A percentile compares a stretch with the other conserved stretches of the same genome.
These are phyloP conservation scores for Sitta carolinensis DNA, from an alignment of 2,797 vertebrate species.

Conservation along the genomic window DNA sequence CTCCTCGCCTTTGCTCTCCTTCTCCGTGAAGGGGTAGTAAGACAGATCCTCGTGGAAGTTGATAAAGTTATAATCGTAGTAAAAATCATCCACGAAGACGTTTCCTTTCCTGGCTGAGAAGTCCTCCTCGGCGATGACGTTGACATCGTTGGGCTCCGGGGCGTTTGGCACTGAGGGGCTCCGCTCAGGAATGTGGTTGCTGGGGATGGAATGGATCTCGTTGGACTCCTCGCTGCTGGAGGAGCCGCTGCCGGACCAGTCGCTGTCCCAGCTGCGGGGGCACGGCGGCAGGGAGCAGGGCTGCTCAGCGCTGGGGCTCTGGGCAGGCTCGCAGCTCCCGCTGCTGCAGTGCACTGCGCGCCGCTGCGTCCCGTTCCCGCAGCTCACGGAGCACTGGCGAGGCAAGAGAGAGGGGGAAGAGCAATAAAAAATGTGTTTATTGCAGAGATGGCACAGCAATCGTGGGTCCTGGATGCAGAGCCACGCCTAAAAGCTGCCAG, in stretches of 20 bases:
- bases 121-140: constrained; percentile 75
- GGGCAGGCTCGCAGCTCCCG: constrained; percentile 73
- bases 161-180: background rate
- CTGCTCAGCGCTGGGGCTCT: constrained; percentile 65
- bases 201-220: constrained; percentile 81
- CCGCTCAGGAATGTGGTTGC: constrained; percentile 11
- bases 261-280: constrained; percentile 34
- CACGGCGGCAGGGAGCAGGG: constrained; percentile 78
- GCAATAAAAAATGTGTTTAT: no score
- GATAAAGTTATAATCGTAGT: constrained; percentile 98
- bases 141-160: constrained; percentile 66
- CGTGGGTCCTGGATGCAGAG: no score
- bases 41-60: constrained; percentile 94
- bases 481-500: no score
- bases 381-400: constrained; percentile 86
- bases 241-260: constrained; percentile 91
- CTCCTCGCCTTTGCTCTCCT: background rate
- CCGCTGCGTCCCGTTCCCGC: constrained; percentile 79
- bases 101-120: constrained; percentile 77
- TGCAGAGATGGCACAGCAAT: no score
- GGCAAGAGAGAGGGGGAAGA: background rate
- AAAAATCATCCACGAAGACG: constrained; percentile 90
- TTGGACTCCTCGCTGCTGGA: constrained; percentile 85
- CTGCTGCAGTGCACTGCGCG: constrained; percentile 84
- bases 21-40: constrained; percentile 73